A percentile compares a stretch with the other conserved stretches of the same genome.
phyloP scores from a whole-genome alignment of 2,797 vertebrate species.

The Urocyon cinereoargenteus region DNA sequence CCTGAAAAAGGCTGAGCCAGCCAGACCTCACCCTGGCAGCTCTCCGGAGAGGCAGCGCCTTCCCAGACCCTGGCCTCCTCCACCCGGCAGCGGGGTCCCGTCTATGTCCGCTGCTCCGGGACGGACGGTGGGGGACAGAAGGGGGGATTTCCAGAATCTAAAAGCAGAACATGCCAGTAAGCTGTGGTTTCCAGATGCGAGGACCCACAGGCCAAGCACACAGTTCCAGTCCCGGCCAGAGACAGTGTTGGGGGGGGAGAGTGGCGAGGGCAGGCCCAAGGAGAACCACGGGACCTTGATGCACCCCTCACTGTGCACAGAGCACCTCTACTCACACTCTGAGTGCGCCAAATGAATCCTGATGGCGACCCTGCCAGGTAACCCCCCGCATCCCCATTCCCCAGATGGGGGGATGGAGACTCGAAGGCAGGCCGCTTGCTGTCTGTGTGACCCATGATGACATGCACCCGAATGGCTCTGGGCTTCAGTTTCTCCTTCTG shows the following conservation, averaged over 20 bases:
- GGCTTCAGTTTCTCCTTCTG: background rate
- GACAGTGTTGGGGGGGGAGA: background rate
- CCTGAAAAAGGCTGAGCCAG: background rate
- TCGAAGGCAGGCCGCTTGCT: background rate
- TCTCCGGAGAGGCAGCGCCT: background rate
- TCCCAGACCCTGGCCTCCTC: background rate
- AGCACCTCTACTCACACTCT: background rate
- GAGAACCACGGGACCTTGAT: background rate
- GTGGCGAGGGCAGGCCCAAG: too few relatives aligned
- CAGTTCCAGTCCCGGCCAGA: background rate
- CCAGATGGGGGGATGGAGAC: background rate
- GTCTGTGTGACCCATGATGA: background rate
- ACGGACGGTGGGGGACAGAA: too few relatives aligned
- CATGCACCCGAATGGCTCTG: background rate
- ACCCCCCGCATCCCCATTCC: background rate
- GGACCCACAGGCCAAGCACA: background rate
- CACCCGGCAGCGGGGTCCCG: background rate
- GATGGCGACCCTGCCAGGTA: background rate
- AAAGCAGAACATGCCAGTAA: background rate
- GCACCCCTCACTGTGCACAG: rapidly evolving
- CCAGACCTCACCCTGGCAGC: background rate
- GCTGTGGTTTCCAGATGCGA: background rate
- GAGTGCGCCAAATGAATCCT: background rate
- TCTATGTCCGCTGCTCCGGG: background rate
- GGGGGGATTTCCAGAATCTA: background rate